These are phyloP conservation scores for Odontesthes bonariensis DNA, from an alignment of 2,113 vertebrate genomes.

Conservation along the genomic window DNA sequence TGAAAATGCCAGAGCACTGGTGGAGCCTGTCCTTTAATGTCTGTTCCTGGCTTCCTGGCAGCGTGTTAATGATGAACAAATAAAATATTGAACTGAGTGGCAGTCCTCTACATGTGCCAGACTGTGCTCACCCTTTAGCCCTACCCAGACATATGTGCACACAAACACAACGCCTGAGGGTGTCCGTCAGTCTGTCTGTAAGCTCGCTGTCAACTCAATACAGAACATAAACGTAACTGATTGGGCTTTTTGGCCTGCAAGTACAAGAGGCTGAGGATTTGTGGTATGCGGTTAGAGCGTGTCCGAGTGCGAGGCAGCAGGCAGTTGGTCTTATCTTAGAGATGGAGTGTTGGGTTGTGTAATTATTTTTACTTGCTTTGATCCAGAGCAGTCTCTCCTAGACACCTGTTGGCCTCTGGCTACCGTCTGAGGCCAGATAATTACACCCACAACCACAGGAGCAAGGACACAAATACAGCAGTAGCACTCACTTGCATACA, in stretches of 20 bases:
- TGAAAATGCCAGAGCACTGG: constrained; percentile 65
- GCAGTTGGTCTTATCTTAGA: constrained; percentile 60
- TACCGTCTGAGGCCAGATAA: constrained; percentile 73
- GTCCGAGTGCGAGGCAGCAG: constrained; percentile 52
- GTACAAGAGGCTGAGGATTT: constrained; percentile 28
- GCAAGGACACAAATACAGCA: constrained; percentile 19
- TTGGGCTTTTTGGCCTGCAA: constrained; percentile 28
- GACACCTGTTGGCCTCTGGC: constrained; percentile 79
- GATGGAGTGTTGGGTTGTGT: constrained; percentile 59
- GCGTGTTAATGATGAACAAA: constrained; percentile 78
- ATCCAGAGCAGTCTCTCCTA: constrained; percentile 74
- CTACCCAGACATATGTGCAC: constrained; percentile 15
- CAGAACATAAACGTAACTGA: constrained; percentile 23
- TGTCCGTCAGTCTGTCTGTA: constrained; percentile 23
- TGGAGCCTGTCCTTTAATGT: constrained; percentile 71
- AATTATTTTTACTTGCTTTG: constrained; percentile 82
- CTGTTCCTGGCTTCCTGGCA: constrained; percentile 66
- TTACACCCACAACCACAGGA: constrained; percentile 65
- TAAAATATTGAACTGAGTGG: constrained; percentile 75
- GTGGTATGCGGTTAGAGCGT: constrained; percentile 43
- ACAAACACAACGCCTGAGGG: background rate
- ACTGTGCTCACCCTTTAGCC: constrained; percentile 12
- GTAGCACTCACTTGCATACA: background rate
- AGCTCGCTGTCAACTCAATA: background rate
- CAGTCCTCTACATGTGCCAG: constrained; percentile 48